These are phyloP conservation scores for Kryphioiulus occultus DNA, from an alignment of 2,888 invertebrate species.

Conservation along the genomic window DNA sequence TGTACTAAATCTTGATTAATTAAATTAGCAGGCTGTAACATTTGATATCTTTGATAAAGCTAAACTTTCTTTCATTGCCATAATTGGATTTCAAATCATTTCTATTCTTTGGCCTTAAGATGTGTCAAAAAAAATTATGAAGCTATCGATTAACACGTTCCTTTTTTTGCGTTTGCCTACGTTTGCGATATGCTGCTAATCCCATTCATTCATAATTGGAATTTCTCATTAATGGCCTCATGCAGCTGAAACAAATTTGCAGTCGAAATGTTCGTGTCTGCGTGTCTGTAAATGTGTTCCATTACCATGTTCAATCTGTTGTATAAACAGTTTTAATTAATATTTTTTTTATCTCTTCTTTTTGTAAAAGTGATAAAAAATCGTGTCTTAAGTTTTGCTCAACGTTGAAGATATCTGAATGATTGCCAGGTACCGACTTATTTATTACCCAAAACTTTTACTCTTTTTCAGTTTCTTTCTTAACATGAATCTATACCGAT, in stretches of 20 bases:
- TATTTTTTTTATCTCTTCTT: not conserved
- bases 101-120: too few species aligned
- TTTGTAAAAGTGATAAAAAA: slow-evolving; percentile 26
- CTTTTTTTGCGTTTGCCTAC: not conserved
- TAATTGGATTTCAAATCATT: too few species aligned
- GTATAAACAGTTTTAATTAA: slow-evolving; percentile 2
- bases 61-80: too few species aligned
- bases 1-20: too few species aligned
- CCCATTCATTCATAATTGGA: not conserved
- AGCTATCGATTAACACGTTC: not conserved
- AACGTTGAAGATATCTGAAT: slow-evolving; percentile 3
- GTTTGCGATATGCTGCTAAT: not conserved
- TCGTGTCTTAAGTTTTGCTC: slow-evolving; percentile 29
- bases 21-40: not conserved
- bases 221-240: not conserved
- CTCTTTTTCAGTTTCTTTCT: not conserved
- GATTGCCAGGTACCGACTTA: slow-evolving; percentile 20
- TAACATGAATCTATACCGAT: not conserved
- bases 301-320: not conserved
- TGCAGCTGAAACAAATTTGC: not conserved
- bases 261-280: not conserved
- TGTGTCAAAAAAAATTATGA: not conserved
- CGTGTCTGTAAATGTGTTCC: not conserved
- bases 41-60: not conserved
- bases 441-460: slow-evolving; percentile 17